Percentiles rank a stretch among this genome's conserved stretches.
Evolutionary conservation across 2,888 invertebrate genomes (phyloP).

Genomic region (Quadroppia sp.): DNA sequence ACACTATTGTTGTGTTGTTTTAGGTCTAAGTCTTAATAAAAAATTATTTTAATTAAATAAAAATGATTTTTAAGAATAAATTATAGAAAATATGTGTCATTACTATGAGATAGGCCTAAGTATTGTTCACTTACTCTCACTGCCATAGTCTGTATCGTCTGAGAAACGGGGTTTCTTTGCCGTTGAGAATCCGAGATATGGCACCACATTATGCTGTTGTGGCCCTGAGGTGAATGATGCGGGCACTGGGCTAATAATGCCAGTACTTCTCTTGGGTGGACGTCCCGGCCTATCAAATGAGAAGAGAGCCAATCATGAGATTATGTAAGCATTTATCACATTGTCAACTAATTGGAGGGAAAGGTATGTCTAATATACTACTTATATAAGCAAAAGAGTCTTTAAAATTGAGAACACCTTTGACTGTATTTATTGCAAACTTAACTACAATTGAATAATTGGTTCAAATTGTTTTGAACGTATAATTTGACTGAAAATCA

Average conservation of each 20-base stretch:
- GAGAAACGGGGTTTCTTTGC: constrained; percentile 44
- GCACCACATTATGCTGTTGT: constrained; percentile 37
- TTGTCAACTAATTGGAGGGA: constrained; percentile 21
- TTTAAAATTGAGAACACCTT: constrained; percentile 24
- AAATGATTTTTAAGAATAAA: too few species aligned
- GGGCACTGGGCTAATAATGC: constrained; percentile 46
- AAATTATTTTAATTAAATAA: background rate
- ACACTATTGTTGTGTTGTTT: constrained; percentile 37
- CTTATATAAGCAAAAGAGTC: background rate
- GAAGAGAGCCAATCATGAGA: constrained; percentile 25
- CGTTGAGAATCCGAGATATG: constrained; percentile 40
- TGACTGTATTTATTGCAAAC: background rate
- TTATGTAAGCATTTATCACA: constrained; percentile 29
- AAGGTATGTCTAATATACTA: background rate
- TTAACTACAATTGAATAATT: constrained; percentile 20
- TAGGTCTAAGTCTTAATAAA: constrained; percentile 40
- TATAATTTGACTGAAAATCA: constrained; percentile 9
- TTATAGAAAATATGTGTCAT: too few species aligned
- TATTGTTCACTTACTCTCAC: constrained; percentile 39
- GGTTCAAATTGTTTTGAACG: background rate
- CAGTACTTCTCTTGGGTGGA: constrained; percentile 47
- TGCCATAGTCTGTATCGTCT: constrained; percentile 42
- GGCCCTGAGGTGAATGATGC: constrained; percentile 31
- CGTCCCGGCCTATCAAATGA: constrained; percentile 46
- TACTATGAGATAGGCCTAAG: too few species aligned